A percentile compares a stretch with the other conserved stretches of the same genome.
These are phyloP conservation scores for Psix sp. DNA, from an alignment of 1,140 invertebrate species.

Conservation along the genomic window DNA sequence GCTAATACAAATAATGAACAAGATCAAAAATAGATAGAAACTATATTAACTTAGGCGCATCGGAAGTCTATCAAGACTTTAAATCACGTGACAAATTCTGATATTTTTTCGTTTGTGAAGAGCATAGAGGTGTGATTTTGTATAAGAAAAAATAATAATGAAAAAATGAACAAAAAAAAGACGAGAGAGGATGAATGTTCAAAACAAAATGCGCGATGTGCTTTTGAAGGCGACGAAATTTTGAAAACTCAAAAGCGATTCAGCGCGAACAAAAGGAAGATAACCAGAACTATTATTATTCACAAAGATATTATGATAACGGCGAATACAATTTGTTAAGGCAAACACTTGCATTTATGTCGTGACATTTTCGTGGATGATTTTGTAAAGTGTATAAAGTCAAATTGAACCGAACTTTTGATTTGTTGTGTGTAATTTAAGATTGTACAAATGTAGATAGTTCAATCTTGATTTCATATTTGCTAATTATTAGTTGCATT, in stretches of 20 bases:
- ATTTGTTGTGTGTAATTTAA: slow-evolving; percentile 51
- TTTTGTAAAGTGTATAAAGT: slow-evolving; percentile 54
- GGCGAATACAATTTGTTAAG: slow-evolving; percentile 42
- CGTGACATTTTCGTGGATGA: slow-evolving; percentile 34
- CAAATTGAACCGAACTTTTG: slow-evolving; percentile 28
- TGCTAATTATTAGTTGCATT: slow-evolving; percentile 38
- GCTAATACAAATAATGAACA: slow-evolving; percentile 14
- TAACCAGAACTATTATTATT: too few species aligned
- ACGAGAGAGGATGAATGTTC: slow-evolving; percentile 15
- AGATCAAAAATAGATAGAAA: slow-evolving; percentile 44
- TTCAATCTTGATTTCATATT: slow-evolving; percentile 34
- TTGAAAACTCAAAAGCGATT: too few species aligned
- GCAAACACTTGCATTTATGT: slow-evolving; percentile 35
- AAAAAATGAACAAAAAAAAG: neutral
- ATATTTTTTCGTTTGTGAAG: slow-evolving; percentile 40
- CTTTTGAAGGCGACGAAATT: slow-evolving; percentile 16
- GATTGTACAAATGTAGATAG: slow-evolving; percentile 50
- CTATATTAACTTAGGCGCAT: slow-evolving; percentile 27
- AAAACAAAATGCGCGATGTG: slow-evolving; percentile 15
- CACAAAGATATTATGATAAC: slow-evolving; percentile 3
- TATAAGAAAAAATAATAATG: slow-evolving; percentile 1
- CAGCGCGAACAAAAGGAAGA: too few species aligned
- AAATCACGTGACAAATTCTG: slow-evolving; percentile 29
- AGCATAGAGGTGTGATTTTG: slow-evolving; percentile 28
- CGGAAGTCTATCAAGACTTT: slow-evolving; percentile 30